phyloP scores from a whole-genome alignment of 2,113 vertebrate genomes.

The Anser brachyrhynchus region DNA sequence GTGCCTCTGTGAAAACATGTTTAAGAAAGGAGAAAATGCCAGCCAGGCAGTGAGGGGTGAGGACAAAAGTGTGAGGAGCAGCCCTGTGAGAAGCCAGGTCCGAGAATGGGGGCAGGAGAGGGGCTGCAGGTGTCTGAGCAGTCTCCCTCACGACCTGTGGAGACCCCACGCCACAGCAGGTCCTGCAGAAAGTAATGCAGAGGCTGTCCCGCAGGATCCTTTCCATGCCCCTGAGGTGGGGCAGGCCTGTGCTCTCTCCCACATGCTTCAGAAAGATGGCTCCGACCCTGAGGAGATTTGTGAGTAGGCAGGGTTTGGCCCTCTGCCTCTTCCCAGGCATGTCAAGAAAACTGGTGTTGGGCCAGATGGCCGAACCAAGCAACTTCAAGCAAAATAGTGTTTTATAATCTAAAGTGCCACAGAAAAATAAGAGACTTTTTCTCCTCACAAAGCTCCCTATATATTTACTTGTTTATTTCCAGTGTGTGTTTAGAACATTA shows the following conservation, averaged over 20 bases:
- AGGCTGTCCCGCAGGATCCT: neutral
- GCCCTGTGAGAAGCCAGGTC: neutral
- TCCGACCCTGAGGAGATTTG: rapidly evolving
- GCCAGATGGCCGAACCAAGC: neutral
- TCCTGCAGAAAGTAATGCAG: neutral
- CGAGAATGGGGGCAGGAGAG: neutral
- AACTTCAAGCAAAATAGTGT: neutral
- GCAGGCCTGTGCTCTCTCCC: neutral
- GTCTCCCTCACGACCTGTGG: neutral
- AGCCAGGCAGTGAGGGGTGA: neutral
- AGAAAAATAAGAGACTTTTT: neutral
- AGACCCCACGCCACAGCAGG: too few relatives aligned
- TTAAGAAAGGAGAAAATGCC: neutral
- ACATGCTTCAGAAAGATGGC: neutral
- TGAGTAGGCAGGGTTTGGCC: neutral
- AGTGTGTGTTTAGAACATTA: neutral
- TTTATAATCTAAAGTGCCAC: neutral
- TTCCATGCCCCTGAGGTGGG: neutral
- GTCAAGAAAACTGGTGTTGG: neutral
- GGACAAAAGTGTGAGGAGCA: neutral
- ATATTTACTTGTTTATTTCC: neutral
- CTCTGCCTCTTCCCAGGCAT: neutral
- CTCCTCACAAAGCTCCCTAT: neutral
- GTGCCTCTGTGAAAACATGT: rapidly evolving
- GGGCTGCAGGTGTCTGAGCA: rapidly evolving